Evolutionary conservation across 2,113 vertebrate genomes (phyloP).

Genomic region (Percina caprodes): DNA sequence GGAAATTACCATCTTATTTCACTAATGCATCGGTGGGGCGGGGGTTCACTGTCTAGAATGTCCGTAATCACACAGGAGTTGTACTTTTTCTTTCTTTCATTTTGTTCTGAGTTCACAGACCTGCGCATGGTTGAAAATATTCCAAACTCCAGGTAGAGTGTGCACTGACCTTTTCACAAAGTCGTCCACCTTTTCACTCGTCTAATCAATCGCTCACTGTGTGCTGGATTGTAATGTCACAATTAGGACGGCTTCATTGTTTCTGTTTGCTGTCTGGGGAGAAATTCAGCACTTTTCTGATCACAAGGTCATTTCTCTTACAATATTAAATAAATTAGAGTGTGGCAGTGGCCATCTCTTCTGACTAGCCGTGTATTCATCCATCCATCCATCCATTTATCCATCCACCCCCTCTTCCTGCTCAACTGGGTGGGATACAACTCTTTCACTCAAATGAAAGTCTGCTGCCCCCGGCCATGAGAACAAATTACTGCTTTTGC

Average conservation of each 20-base stretch:
- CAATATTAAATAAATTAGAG: conserved; percentile 81
- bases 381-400: conserved; percentile 21
- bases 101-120: conserved; percentile 39
- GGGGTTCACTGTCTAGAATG: conserved; percentile 63
- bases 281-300: conserved; percentile 59
- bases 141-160: conserved; percentile 82
- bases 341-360: conserved; percentile 30
- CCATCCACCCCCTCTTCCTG: conserved; percentile 15
- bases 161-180: conserved; percentile 86
- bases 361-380: conserved; percentile 23
- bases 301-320: conserved; percentile 81
- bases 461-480: conserved; percentile 57
- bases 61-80: conserved; percentile 75
- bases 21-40: conserved; percentile 76
- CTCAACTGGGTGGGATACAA: conserved; percentile 47
- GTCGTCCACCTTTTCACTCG: conserved; percentile 82
- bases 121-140: conserved; percentile 49
- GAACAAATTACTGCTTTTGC: conserved; percentile 69
- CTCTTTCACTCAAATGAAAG: conserved; percentile 65
- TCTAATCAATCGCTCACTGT: conserved; percentile 83
- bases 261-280: conserved; percentile 79
- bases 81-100: conserved; percentile 46
- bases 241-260: conserved; percentile 83
- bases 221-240: conserved; percentile 80
- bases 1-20: conserved; percentile 83